These are phyloP conservation scores for Scrobipalpa atriplicella DNA, from an alignment of 2,888 invertebrate genomes.

Conservation along the genomic window DNA sequence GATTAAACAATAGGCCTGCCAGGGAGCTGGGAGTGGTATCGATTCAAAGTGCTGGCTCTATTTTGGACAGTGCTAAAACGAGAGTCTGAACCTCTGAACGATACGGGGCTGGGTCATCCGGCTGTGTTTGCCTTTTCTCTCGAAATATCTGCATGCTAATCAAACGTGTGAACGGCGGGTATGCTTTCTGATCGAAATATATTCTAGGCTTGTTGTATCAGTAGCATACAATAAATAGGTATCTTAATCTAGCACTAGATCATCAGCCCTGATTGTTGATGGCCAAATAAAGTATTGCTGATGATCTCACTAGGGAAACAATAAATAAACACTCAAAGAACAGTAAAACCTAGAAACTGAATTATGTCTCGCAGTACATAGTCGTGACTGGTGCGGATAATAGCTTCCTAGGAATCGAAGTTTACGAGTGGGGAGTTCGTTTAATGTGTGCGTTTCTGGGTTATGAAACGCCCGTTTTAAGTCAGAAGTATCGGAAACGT, in stretches of 20 bases:
- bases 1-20: no score
- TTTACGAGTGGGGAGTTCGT: slow-evolving; percentile 30
- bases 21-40: slow-evolving; percentile 47
- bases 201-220: no score
- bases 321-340: background rate
- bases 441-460: slow-evolving; percentile 53
- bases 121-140: slow-evolving; percentile 19
- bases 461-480: slow-evolving; percentile 52
- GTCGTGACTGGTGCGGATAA: slow-evolving; percentile 10
- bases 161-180: no score
- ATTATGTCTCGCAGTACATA: slow-evolving; percentile 14
- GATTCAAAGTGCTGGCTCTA: slow-evolving; percentile 59
- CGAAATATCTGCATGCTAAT: no score
- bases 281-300: no score
- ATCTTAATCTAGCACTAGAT: no score
- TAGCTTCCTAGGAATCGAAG: slow-evolving; percentile 14
- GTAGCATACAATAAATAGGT: no score
- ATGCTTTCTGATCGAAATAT: no score
- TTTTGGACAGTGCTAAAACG: slow-evolving; percentile 59
- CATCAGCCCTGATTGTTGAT: no score
- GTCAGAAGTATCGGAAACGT: slow-evolving; percentile 50
- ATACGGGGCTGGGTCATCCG: slow-evolving; percentile 44
- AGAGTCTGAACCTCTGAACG: slow-evolving; percentile 40
- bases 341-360: background rate
- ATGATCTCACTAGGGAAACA: background rate